Conservation (phyloP, 2,113 vertebrate genomes). For the Misgurnus anguillicaudatus region DNA sequence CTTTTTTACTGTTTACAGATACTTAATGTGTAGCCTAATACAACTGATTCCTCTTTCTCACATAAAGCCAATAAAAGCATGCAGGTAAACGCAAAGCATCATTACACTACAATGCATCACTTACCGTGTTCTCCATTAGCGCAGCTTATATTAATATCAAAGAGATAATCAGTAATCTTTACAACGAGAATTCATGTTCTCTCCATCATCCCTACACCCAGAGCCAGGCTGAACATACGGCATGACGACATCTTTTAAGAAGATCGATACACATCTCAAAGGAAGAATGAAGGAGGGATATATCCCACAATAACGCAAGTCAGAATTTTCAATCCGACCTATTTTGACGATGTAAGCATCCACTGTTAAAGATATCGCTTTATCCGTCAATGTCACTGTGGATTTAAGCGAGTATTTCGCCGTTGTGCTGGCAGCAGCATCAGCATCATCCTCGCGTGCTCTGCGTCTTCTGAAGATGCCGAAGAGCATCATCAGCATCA, state of each 20-base stretch:
- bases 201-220: slow-evolving; percentile 35
- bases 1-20: no score
- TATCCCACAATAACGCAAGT: not conserved
- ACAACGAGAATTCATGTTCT: not conserved
- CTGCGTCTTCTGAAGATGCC: not conserved
- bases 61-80: not conserved
- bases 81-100: not conserved
- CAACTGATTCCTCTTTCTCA: slow-evolving; percentile 5
- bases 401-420: slow-evolving; percentile 9
- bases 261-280: slow-evolving; percentile 24
- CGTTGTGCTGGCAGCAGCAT: slow-evolving; percentile 2
- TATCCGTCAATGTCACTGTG: not conserved
- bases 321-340: not conserved
- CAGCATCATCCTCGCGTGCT: not conserved
- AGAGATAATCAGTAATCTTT: slow-evolving; percentile 7
- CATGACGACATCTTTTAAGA: slow-evolving; percentile 40
- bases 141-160: not conserved
- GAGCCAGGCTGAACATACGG: not conserved
- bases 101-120: slow-evolving; percentile 20
- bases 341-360: not conserved
- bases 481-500: not conserved
- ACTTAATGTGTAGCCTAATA: no score
- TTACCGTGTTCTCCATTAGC: slow-evolving; percentile 47
- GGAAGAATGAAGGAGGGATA: not conserved
- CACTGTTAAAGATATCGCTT: not conserved